Evolutionary conservation across 2,113 vertebrate genomes (phyloP).

Genomic region (Istiophorus platypterus): DNA sequence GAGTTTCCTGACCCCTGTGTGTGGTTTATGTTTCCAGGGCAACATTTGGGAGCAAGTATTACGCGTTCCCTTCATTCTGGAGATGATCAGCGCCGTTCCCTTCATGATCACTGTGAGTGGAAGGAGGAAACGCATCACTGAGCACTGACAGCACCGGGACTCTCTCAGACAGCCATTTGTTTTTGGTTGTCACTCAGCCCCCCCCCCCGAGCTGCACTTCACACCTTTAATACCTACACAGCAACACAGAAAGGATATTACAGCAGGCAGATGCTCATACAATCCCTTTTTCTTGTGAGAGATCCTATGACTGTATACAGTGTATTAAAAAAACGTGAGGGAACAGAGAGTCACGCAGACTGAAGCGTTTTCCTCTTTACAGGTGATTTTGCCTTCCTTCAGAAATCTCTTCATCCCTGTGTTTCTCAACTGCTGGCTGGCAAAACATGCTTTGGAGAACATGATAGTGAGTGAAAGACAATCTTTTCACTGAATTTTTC

Average conservation of each 20-base stretch:
- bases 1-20: conserved; percentile 63
- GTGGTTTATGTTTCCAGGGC: conserved; percentile 84
- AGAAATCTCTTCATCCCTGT: conserved; percentile 89
- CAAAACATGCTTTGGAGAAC: conserved; percentile 89
- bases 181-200: neutral
- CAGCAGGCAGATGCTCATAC: neutral
- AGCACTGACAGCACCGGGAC: conserved; percentile 27
- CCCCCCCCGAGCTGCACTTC: neutral
- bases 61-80: conserved; percentile 87
- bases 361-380: conserved; percentile 47
- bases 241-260: neutral
- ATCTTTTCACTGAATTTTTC: conserved; percentile 9
- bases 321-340: neutral
- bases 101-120: conserved; percentile 89
- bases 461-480: conserved; percentile 86
- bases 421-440: conserved; percentile 90
- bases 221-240: neutral
- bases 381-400: conserved; percentile 87
- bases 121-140: conserved; percentile 21
- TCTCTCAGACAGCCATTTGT: conserved; percentile 20
- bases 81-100: conserved; percentile 89
- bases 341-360: neutral
- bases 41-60: conserved; percentile 90
- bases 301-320: conserved; percentile 13
- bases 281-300: neutral